phyloP scores from a whole-genome alignment of 2,113 vertebrate species.

The Pterocles burchelli region DNA sequence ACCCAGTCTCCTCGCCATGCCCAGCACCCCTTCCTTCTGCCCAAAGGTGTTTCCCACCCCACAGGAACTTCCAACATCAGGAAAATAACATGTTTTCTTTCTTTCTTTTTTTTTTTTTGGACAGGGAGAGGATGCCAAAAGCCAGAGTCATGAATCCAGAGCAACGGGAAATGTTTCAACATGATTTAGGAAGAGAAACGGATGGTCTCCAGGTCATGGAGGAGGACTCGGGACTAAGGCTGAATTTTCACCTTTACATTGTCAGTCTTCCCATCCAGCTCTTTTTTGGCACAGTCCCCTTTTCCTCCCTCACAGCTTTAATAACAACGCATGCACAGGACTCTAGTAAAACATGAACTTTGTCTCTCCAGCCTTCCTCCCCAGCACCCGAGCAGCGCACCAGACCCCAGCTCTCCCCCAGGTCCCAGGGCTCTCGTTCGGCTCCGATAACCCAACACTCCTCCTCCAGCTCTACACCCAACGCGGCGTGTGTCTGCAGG shows the following conservation, averaged over 20 bases:
- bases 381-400: background rate
- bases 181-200: background rate
- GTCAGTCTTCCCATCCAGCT: background rate
- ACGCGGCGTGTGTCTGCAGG: background rate
- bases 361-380: background rate
- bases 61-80: background rate
- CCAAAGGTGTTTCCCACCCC: conserved; percentile 43
- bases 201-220: background rate
- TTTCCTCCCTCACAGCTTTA: conserved; percentile 1
- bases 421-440: background rate
- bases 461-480: conserved; percentile 41
- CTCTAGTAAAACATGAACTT: background rate
- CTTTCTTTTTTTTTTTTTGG: background rate
- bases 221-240: fast-evolving
- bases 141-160: background rate
- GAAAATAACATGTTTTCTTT: conserved; percentile 19
- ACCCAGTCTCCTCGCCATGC: fast-evolving
- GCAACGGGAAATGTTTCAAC: background rate
- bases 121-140: background rate
- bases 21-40: background rate
- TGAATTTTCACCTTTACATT: background rate
- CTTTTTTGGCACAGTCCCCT: background rate
- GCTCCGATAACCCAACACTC: conserved; percentile 33
- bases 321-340: fast-evolving
- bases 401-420: background rate